Evolutionary conservation across 2,113 vertebrate species (phyloP).

Genomic region (Xyrauchen texanus): DNA sequence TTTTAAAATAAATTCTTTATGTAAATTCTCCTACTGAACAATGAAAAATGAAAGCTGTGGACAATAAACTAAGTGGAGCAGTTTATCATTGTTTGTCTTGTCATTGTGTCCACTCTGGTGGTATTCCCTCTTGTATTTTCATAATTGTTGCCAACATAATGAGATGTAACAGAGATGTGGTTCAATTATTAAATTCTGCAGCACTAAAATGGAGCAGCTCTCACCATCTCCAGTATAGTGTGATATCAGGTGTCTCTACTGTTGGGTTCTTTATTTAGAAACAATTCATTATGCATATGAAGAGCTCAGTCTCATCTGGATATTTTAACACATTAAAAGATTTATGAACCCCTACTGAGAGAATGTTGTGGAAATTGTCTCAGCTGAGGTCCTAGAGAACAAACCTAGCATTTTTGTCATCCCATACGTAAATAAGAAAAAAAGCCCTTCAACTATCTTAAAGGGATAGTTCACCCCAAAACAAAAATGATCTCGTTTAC

Average conservation of each 20-base stretch:
- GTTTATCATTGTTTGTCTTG: background rate
- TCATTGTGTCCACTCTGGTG: background rate
- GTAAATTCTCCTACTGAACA: background rate
- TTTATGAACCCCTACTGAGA: slow-evolving; percentile 10
- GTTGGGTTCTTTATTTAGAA: slow-evolving; percentile 33
- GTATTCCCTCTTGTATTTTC: slow-evolving; percentile 10
- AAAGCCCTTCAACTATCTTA: too few species aligned
- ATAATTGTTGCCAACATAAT: slow-evolving; percentile 12
- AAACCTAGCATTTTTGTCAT: too few species aligned
- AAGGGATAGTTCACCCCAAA: too few species aligned
- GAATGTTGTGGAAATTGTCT: background rate
- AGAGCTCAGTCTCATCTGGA: slow-evolving; percentile 14
- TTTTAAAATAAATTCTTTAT: slow-evolving; percentile 1
- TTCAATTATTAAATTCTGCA: background rate
- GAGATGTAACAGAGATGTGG: background rate
- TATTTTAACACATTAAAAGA: slow-evolving; percentile 39
- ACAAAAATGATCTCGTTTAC: too few species aligned
- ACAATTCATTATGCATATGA: slow-evolving; percentile 23
- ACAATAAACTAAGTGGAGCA: slow-evolving; percentile 27
- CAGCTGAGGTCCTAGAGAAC: too few species aligned
- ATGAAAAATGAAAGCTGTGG: slow-evolving; percentile 27
- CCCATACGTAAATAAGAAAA: too few species aligned
- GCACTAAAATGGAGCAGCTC: background rate
- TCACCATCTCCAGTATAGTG: background rate
- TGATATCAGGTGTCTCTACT: slow-evolving; percentile 23